A percentile compares a stretch with the other conserved stretches of the same genome.
Conservation (phyloP, 2,888 invertebrate genomes). For the Aelia acuminata region DNA sequence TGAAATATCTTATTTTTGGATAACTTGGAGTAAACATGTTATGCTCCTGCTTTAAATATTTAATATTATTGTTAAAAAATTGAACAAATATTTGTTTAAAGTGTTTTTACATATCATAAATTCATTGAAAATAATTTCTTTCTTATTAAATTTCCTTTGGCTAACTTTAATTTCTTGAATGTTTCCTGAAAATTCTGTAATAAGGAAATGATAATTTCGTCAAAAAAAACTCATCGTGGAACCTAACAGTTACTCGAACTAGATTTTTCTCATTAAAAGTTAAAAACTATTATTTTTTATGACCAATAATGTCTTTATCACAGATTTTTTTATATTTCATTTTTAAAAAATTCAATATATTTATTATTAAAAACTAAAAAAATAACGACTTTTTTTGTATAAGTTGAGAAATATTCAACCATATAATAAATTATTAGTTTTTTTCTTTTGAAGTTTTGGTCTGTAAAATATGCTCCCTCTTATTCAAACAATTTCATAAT, state of each 20-base stretch:
- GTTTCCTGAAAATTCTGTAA: neutral
- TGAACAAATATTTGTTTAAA: neutral
- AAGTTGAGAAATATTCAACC: no score
- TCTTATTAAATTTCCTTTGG: neutral
- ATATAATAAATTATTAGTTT: no score
- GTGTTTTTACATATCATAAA: neutral
- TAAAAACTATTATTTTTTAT: no score
- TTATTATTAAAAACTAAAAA: neutral
- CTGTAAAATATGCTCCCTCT: neutral
- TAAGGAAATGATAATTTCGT: neutral
- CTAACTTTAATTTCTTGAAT: neutral
- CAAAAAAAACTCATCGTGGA: neutral
- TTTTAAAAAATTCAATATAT: neutral
- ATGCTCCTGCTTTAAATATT: neutral
- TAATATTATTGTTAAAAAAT: neutral
- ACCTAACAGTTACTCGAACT: neutral
- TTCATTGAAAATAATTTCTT: neutral
- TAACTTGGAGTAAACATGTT: neutral
- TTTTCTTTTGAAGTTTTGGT: neutral
- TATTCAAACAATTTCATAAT: neutral
- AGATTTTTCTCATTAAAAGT: no score
- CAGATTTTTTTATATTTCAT: no score
- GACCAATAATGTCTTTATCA: no score
- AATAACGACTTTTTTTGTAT: neutral
- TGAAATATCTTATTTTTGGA: neutral